Evolutionary conservation across 2,113 vertebrate species (phyloP).

Genomic region (Anhinga anhinga): DNA sequence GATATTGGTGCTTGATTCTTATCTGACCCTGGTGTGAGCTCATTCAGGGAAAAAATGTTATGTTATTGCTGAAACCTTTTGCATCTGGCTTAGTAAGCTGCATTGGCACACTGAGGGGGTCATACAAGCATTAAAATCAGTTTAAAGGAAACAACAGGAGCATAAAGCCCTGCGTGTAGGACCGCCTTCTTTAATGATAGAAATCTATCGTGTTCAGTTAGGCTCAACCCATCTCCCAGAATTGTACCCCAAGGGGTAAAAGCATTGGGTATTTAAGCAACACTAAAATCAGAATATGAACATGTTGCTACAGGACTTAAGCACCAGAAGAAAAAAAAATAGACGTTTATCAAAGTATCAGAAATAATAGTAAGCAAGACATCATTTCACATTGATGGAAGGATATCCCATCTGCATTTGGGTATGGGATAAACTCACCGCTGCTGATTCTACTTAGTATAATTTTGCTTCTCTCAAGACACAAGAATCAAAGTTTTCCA

Average conservation of each 20-base stretch:
- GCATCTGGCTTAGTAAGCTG: neutral
- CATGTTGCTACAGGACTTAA: neutral
- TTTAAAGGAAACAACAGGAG: neutral
- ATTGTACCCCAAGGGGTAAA: neutral
- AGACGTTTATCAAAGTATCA: neutral
- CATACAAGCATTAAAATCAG: neutral
- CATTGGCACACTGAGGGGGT: neutral
- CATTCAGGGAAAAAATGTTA: neutral
- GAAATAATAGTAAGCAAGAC: neutral
- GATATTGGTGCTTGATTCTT: neutral
- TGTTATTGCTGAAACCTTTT: neutral
- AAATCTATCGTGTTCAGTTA: neutral
- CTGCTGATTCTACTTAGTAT: neutral
- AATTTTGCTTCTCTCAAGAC: neutral
- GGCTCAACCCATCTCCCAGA: neutral
- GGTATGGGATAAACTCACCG: neutral
- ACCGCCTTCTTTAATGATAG: neutral
- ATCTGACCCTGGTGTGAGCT: neutral
- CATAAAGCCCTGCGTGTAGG: neutral
- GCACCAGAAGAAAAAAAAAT: neutral
- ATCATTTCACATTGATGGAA: neutral
- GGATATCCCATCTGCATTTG: neutral
- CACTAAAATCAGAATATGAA: neutral
- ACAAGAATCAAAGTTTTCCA: neutral
- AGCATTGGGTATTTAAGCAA: neutral